Evolutionary conservation across 2,113 vertebrate species (phyloP).

Genomic region (Albula glossodonta): DNA sequence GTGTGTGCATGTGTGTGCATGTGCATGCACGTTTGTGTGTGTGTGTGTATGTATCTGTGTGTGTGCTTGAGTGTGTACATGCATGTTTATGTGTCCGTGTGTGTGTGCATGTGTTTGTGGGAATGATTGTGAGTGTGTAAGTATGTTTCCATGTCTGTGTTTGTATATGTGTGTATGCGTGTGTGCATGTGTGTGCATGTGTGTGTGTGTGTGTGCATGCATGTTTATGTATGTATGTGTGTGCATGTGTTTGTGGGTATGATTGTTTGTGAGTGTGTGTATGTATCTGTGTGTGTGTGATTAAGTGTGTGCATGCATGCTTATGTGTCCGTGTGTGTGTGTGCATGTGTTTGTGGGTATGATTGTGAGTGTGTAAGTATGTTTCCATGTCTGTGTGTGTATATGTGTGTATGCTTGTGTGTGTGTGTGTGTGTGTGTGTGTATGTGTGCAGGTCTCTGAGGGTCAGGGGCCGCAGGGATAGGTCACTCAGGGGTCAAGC

Average conservation of each 20-base stretch:
- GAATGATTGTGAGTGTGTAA: neutral
- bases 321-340: too few species aligned
- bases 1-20: too few species aligned
- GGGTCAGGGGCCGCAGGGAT: neutral
- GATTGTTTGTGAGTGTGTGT: too few species aligned
- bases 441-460: neutral
- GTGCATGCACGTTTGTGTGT: too few species aligned
- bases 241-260: too few species aligned
- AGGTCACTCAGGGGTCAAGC: neutral
- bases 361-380: neutral
- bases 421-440: too few species aligned
- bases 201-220: too few species aligned
- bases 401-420: too few species aligned
- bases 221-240: too few species aligned
- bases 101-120: neutral
- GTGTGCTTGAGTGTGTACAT: neutral
- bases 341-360: neutral
- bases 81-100: neutral
- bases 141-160: neutral
- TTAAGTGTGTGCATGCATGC: too few species aligned
- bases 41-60: neutral
- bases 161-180: too few species aligned
- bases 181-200: neutral
- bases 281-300: too few species aligned
- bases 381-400: neutral